These are phyloP conservation scores for zebrafish (Danio rerio) DNA, from an alignment of 2,113 vertebrate species.

Conservation along the genomic window DNA sequence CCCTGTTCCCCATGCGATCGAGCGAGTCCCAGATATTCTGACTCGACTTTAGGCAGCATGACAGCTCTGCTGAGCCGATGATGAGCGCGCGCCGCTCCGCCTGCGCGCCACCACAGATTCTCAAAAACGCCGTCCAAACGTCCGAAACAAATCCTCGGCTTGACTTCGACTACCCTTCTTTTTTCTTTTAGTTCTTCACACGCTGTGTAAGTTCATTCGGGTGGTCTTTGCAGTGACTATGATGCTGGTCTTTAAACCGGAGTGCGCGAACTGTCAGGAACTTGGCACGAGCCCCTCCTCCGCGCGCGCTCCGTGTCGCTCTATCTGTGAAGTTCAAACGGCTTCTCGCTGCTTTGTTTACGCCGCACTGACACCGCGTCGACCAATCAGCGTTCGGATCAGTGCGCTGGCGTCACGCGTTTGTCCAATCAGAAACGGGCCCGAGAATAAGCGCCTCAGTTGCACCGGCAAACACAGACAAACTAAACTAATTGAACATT, in stretches of 20 bases:
- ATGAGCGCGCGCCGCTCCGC: slow-evolving; percentile 78
- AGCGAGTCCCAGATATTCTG: slow-evolving; percentile 90
- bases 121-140: slow-evolving; percentile 44
- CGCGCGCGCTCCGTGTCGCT: slow-evolving; percentile 67
- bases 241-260: slow-evolving; percentile 63
- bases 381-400: slow-evolving; percentile 74
- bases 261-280: slow-evolving; percentile 64
- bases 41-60: slow-evolving; percentile 99
- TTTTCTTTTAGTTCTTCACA: not conserved
- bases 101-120: slow-evolving; percentile 77
- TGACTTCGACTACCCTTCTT: not conserved
- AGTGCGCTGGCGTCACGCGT: slow-evolving; percentile 73
- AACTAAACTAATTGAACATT: slow-evolving; percentile 60
- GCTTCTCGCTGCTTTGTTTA: slow-evolving; percentile 77
- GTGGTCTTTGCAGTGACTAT: slow-evolving; percentile 56
- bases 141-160: slow-evolving; percentile 18
- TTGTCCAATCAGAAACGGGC: slow-evolving; percentile 71
- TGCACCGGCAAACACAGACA: slow-evolving; percentile 59
- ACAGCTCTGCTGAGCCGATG: slow-evolving; percentile 83
- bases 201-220: slow-evolving; percentile 43
- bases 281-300: slow-evolving; percentile 68
- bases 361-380: slow-evolving; percentile 63
- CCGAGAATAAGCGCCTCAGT: slow-evolving; percentile 60
- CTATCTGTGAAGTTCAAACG: slow-evolving; percentile 78
- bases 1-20: slow-evolving; percentile 96